These are phyloP conservation scores for Synanthedon formicaeformis DNA, from an alignment of 2,888 invertebrate genomes.

Conservation along the genomic window DNA sequence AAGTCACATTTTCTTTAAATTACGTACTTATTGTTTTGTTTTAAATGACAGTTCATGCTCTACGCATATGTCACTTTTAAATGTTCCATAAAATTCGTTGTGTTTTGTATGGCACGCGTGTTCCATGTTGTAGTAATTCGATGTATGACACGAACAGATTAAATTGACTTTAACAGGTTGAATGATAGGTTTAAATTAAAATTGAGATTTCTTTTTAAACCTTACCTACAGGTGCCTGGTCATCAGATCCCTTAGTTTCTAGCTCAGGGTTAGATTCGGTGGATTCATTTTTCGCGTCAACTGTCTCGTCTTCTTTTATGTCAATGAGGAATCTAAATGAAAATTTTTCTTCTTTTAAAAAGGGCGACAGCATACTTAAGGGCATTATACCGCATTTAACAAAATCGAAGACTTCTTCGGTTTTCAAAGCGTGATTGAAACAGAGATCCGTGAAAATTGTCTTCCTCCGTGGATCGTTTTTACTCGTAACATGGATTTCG, in stretches of 20 bases:
- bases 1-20: too few species aligned
- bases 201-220: too few species aligned
- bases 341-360: constrained; percentile 35
- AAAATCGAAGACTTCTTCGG: constrained; percentile 42
- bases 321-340: constrained; percentile 43
- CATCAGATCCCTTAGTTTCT: constrained; percentile 4
- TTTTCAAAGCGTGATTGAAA: constrained; percentile 42
- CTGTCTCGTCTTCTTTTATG: constrained; percentile 19
- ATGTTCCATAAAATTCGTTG: too few species aligned
- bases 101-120: too few species aligned
- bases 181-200: too few species aligned
- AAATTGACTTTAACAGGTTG: too few species aligned
- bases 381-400: constrained; percentile 50
- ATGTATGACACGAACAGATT: too few species aligned
- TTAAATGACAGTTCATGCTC: too few species aligned
- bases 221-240: too few species aligned
- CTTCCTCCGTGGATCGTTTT: constrained; percentile 36
- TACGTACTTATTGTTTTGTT: too few species aligned
- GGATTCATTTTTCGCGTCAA: constrained; percentile 14
- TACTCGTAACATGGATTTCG: constrained; percentile 46
- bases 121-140: too few species aligned
- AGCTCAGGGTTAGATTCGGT: constrained; percentile 14
- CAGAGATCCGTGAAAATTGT: constrained; percentile 46
- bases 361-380: constrained; percentile 32
- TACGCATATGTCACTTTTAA: too few species aligned